Evolutionary conservation across 2,113 vertebrate genomes (phyloP).

Genomic region (Thunnus maccoyii): DNA sequence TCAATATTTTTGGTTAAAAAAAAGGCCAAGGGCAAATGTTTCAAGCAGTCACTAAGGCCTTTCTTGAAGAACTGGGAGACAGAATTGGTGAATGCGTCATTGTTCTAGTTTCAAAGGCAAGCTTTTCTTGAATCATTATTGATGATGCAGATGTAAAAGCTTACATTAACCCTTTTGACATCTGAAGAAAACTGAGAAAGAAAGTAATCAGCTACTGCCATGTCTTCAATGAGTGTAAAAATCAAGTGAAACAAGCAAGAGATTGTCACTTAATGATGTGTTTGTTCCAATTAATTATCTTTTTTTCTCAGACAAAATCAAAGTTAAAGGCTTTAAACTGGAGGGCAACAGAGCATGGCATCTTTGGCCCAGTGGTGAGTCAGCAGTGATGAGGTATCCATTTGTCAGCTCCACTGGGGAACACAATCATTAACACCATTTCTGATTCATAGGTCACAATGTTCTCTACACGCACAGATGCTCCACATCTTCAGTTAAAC

Average conservation of each 20-base stretch:
- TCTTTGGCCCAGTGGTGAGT: constrained; percentile 64
- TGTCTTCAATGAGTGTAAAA: neutral
- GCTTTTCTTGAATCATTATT: neutral
- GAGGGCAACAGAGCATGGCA: constrained; percentile 29
- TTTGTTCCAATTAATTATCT: constrained; percentile 9
- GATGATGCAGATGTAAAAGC: neutral
- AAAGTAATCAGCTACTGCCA: neutral
- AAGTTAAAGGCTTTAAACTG: constrained; percentile 15
- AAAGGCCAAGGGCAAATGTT: constrained; percentile 8
- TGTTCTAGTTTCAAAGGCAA: neutral
- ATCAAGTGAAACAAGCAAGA: neutral
- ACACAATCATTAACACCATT: constrained; percentile 49
- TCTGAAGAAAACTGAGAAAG: neutral
- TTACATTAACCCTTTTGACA: neutral
- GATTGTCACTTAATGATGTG: neutral
- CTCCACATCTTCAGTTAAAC: constrained; percentile 12
- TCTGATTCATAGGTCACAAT: constrained; percentile 53
- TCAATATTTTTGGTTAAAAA: constrained; percentile 30
- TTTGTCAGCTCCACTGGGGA: constrained; percentile 52
- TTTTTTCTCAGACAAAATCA: constrained; percentile 9
- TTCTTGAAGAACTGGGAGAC: constrained; percentile 16
- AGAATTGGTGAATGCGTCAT: constrained; percentile 3
- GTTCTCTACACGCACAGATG: neutral
- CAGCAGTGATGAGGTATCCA: constrained; percentile 70
- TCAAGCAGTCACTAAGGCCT: constrained; percentile 1